Base-by-base conservation (phyloP, 2,888 invertebrate genomes). In the Lasioglossum lativentre region DNA sequence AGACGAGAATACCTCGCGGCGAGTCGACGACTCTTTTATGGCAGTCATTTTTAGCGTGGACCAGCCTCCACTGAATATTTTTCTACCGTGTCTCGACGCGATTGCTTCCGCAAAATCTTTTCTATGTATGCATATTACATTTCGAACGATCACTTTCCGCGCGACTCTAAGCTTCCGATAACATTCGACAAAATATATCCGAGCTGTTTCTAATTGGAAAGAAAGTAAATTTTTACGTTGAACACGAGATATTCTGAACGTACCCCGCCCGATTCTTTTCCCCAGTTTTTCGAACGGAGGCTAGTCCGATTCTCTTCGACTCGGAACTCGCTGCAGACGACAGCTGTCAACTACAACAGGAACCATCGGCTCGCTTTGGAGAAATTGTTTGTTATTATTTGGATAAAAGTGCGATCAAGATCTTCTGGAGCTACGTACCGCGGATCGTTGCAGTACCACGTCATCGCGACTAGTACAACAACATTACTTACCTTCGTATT, bases 281-380 rank as follows among this genome's bases (percentile, higher is more conserved):
- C 77, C 73, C 80, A 79, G 80, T 76, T 16, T 86, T 85, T 76
- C 83, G 68, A 82, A 82, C 88, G 81, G 91, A 92, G 88, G 91
- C 91, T 90, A 90, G 88, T 90, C 90, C 87, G 88, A 91, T 90
- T 92, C 87, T 86, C 89, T 89, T 90, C 87, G 90, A 91, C 90
- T 92, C 90, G 91, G 87, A 85, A 86, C 90, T 96, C 96, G 96
- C 96, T 96, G 96, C 96, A 96, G 96, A 96, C 96, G 96, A 96
- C 96, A 96, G 96, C 96, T 96, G 96, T 94, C 92, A 93, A 91
- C 85, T 89, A 90, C 85, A 86, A 90, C 88, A 89, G 95, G 94
- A 91, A 90, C 90, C 90, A 93, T 92, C 92, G 91, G 90, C 92
- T 93, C 92, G 92, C 90, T 91, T 90, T 85, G 88, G 85, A 88